A percentile compares a stretch with the other conserved stretches of the same genome.
These are phyloP conservation scores for Mastigias papua DNA, from an alignment of 30 jellyfish, hydroid and myxozoan species.

Conservation along the genomic window DNA sequence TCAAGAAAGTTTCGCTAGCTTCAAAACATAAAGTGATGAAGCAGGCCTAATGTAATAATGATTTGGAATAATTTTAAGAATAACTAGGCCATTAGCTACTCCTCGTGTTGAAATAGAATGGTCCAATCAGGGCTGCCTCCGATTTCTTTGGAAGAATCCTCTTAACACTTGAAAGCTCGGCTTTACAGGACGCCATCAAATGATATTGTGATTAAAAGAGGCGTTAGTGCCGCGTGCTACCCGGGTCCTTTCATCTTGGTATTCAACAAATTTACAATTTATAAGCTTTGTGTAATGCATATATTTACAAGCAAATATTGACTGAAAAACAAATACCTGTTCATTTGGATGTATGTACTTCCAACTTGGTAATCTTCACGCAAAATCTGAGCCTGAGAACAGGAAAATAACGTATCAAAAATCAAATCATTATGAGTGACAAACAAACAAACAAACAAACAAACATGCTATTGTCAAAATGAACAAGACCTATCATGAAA, in stretches of 20 bases:
- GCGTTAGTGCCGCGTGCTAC: background rate
- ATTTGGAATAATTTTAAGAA: too few species aligned
- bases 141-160: background rate
- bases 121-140: background rate
- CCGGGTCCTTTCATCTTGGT: conserved; percentile 2
- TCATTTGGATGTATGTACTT: background rate
- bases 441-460: too few species aligned
- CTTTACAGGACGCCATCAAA: background rate
- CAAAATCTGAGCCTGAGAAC: background rate
- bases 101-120: background rate
- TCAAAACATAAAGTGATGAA: too few species aligned
- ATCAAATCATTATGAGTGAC: too few species aligned
- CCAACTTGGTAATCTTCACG: background rate
- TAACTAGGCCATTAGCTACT: background rate
- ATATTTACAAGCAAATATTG: background rate
- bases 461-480: too few species aligned
- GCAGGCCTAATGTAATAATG: too few species aligned
- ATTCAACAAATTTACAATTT: background rate
- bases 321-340: background rate
- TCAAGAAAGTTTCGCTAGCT: too few species aligned
- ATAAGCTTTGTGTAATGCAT: background rate
- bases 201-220: background rate
- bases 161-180: conserved; percentile 3
- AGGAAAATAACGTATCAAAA: background rate
- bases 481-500: too few species aligned